Conservation (phyloP, 2,797 vertebrate species). For the Falco biarmicus region DNA sequence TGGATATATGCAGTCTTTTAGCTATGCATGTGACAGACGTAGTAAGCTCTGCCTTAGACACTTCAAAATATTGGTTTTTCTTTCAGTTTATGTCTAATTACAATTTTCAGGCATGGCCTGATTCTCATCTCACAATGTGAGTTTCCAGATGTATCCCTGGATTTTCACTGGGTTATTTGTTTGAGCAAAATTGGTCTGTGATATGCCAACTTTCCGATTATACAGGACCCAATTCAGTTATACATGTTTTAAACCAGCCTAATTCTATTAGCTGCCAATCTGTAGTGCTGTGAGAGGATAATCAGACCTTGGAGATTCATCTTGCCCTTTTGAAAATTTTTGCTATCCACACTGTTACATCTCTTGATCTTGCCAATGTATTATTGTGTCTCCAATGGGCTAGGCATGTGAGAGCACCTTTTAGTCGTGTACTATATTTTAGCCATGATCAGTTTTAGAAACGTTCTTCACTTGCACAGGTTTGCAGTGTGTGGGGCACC, state of each 20-base stretch:
- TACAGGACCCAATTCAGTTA: conserved; percentile 38
- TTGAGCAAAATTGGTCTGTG: background rate
- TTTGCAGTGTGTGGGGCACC: background rate
- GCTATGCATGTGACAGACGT: background rate
- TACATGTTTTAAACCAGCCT: conserved; percentile 4
- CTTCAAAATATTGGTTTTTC: background rate
- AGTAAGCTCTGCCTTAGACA: background rate
- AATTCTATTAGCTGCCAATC: conserved; percentile 42
- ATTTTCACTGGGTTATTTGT: background rate
- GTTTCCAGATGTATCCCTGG: conserved; percentile 27
- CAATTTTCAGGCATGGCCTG: background rate
- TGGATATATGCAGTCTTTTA: background rate
- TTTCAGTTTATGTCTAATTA: background rate
- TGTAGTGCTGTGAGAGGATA: conserved; percentile 8
- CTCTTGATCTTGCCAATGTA: background rate
- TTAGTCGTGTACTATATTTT: background rate
- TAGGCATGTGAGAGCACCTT: background rate
- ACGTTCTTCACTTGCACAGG: background rate
- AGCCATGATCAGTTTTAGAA: background rate
- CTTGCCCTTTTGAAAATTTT: background rate
- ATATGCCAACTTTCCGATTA: conserved; percentile 32
- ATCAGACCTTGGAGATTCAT: conserved; percentile 17
- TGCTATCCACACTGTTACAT: background rate
- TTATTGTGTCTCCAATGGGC: background rate
- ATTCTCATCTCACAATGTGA: background rate